Percentiles rank a stretch among this genome's conserved stretches.
Evolutionary conservation across 2,113 vertebrate genomes (phyloP).

Genomic region (human (Homo sapiens)): GRCh38 chr13:77074001-77074500

Average conservation of each 20-base stretch:
- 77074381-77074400: neutral
- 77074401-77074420: neutral
- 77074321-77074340: neutral
- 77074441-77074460: neutral
- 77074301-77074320: neutral
- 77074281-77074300: neutral
- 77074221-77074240: neutral
- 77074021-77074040: neutral
- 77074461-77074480: neutral
- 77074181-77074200: neutral
- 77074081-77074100: neutral
- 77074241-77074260: neutral
- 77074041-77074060: neutral
- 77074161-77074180: neutral
- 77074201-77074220: neutral
- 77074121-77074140: neutral
- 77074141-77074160: neutral
- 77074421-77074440: neutral
- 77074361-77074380: neutral
- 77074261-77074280: neutral
- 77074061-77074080: neutral
- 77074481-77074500: neutral
- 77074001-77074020: neutral
- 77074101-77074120: neutral
- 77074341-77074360: neutral